Conservation (phyloP, 2,797 vertebrate species). For the Macrochelys suwanniensis region DNA sequence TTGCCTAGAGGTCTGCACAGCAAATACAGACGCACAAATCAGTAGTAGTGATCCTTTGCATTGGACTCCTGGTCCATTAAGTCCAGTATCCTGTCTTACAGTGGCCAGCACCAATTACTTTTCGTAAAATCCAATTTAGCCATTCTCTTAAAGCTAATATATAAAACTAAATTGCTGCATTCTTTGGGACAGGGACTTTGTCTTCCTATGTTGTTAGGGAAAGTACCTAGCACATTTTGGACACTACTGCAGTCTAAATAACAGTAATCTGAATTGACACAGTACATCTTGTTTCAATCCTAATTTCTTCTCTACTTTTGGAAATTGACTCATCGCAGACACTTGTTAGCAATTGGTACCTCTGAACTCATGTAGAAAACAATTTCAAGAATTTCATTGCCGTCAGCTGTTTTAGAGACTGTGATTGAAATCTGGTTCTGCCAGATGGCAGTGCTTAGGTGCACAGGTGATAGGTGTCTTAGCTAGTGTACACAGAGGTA, state of each 20-base stretch:
- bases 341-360: no score
- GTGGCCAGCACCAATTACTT: background rate
- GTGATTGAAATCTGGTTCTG: background rate
- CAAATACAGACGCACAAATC: background rate
- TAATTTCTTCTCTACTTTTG: background rate
- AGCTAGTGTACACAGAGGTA: background rate
- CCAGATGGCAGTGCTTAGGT: background rate
- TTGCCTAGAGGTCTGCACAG: background rate
- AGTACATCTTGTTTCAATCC: background rate
- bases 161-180: background rate
- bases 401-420: background rate
- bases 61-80: background rate
- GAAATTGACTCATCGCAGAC: background rate
- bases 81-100: accelerated
- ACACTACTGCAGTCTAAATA: background rate
- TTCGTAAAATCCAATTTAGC: background rate
- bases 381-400: background rate
- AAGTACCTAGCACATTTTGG: background rate
- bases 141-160: background rate
- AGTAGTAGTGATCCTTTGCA: background rate
- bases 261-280: background rate
- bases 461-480: background rate
- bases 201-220: background rate
- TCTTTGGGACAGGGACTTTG: background rate
- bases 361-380: background rate